Evolutionary conservation across 2,797 vertebrate genomes (phyloP).

Genomic region (Sebastolobus alascanus): DNA sequence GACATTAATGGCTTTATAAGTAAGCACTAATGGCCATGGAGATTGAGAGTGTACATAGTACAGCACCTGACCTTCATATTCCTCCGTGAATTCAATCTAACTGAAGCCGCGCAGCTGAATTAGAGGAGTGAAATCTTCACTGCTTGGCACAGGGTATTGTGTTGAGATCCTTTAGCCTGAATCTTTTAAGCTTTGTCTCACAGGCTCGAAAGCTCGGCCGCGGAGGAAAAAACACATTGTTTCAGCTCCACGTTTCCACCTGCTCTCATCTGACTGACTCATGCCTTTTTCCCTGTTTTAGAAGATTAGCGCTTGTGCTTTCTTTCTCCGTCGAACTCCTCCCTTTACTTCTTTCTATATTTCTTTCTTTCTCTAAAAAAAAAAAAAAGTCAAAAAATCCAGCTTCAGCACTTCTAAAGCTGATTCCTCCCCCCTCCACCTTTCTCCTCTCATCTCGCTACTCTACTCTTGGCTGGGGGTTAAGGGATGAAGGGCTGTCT

Average conservation of each 20-base stretch:
- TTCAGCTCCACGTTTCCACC: conserved; percentile 56
- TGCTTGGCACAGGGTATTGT: conserved; percentile 28
- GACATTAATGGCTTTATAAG: conserved; percentile 80
- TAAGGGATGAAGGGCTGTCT: conserved; percentile 70
- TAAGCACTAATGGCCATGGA: conserved; percentile 70
- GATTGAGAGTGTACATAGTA: conserved; percentile 61
- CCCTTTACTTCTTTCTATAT: conserved; percentile 42
- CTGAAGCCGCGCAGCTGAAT: conserved; percentile 39
- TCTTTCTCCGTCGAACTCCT: conserved; percentile 26
- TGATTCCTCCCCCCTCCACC: conserved; percentile 38
- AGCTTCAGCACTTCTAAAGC: conserved; percentile 73
- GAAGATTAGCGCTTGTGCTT: conserved; percentile 60
- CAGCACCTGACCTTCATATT: conserved; percentile 77
- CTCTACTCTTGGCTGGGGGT: conserved; percentile 63
- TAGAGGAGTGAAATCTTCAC: conserved; percentile 33
- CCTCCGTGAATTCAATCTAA: conserved; percentile 52
- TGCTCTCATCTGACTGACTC: conserved; percentile 62
- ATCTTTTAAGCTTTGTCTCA: conserved; percentile 60
- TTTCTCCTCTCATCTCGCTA: conserved; percentile 58
- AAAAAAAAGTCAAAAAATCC: conserved; percentile 45
- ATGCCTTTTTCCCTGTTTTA: conserved; percentile 60
- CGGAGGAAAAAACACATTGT: conserved; percentile 47
- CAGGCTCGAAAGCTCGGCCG: conserved; percentile 40
- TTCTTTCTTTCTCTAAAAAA: conserved; percentile 26
- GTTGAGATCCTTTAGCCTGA: conserved; percentile 50